Evolutionary conservation across 2,113 vertebrate species (phyloP).

Genomic region (Benitochromis conjunctus): DNA sequence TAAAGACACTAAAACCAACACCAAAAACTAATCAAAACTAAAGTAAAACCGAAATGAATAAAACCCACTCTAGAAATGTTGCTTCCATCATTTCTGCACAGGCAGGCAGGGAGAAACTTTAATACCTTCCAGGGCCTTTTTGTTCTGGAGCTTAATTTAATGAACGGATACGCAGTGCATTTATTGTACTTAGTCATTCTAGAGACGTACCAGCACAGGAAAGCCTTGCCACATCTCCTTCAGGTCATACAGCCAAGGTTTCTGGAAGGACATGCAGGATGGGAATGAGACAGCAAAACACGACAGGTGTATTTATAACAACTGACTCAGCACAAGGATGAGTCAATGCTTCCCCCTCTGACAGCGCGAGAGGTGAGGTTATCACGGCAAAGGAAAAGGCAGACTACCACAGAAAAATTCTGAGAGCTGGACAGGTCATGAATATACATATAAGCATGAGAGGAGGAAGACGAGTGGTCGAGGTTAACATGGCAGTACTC

Average conservation of each 20-base stretch:
- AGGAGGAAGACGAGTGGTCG: not conserved
- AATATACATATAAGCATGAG: not conserved
- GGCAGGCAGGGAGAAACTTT: not conserved
- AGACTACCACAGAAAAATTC: not conserved
- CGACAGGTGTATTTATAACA: slow-evolving; percentile 26
- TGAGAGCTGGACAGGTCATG: not conserved
- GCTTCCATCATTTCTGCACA: not conserved
- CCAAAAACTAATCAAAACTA: not conserved
- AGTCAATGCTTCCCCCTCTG: slow-evolving; percentile 2
- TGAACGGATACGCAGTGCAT: not conserved
- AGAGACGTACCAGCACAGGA: slow-evolving; percentile 84
- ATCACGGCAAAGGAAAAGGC: not conserved
- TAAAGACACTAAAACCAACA: not conserved
- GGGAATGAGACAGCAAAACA: slow-evolving; percentile 17
- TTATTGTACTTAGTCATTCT: not conserved
- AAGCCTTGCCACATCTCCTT: slow-evolving; percentile 90
- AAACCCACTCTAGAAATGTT: not conserved
- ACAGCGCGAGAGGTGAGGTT: not conserved
- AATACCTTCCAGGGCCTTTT: not conserved
- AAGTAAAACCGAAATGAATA: not conserved
- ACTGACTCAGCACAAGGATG: slow-evolving; percentile 27
- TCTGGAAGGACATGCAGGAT: slow-evolving; percentile 69
- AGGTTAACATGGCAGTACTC: slow-evolving; percentile 67
- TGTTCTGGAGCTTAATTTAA: not conserved
- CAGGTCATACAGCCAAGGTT: slow-evolving; percentile 93